Evolutionary conservation across 2,113 vertebrate genomes (phyloP), one percentile per base, ranked within the genome.

Genomic region (Pantherophis guttatus): DNA sequence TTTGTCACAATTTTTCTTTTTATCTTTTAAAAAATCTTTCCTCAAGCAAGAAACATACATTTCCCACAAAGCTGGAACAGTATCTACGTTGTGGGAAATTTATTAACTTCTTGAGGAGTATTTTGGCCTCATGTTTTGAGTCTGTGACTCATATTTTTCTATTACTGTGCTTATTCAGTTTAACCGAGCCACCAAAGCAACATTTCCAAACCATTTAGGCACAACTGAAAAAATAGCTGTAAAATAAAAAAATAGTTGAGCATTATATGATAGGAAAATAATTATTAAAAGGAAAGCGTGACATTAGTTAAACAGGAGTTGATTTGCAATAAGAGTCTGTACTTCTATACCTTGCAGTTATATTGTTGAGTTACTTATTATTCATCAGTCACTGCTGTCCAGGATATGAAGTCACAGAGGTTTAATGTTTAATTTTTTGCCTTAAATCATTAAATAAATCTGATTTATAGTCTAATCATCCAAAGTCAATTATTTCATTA

Each of bases 301-400:
- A 23, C 65, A 50, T 86, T 94, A 93, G 50, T 50, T 91, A 87
- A 95, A 29, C 8, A 93, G 44, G 54, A 44, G 50, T 87, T 89
- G 57, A 89, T 13, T 75, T 94, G 92, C 19, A 57, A 50, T 70
- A 94, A 95, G 93, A 94, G 91, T 93, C 94, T 93, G 92, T 92
- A 95, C 65, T 53, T 95, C 89, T 93, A 87, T 90, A 90, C 92
- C 95, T 97, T 95, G 90, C 59, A 93, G 90, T 94, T 91, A 93
- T 91, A 53, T 90, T 90, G 52, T 59, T 92, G 44, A 96, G 15
- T 15, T 54, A 2, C 57, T n/a, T 89, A 89, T 94, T 95, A 95
- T 88, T 55, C 57, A 88, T 91, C 29, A 8, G 33, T 44, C 26
- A 57, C 23, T 95, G 33, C 96, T 90, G 92, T 65, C 58, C 21